Evolutionary conservation across 2,113 vertebrate species (phyloP).

Genomic region (Lathamus discolor): DNA sequence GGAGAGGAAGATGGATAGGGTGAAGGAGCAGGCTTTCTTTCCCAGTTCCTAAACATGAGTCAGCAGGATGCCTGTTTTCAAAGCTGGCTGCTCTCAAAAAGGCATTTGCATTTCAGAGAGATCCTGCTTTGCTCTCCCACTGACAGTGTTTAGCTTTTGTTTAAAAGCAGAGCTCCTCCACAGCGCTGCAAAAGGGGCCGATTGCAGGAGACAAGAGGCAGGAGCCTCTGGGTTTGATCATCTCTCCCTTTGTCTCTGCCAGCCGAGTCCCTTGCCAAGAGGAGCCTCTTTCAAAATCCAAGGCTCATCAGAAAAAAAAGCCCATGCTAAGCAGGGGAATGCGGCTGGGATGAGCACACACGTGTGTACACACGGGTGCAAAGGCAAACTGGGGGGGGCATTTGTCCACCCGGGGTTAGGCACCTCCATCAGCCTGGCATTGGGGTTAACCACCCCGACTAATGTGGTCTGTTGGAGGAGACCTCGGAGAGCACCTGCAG

Average conservation of each 20-base stretch:
- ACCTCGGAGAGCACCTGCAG: background rate
- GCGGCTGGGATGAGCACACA: background rate
- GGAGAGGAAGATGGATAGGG: background rate
- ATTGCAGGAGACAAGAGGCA: background rate
- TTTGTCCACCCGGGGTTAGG: accelerated
- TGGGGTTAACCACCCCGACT: background rate
- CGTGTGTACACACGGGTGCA: accelerated
- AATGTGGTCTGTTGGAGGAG: background rate
- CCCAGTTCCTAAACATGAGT: background rate
- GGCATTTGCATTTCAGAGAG: constrained; percentile 59
- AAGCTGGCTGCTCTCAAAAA: background rate
- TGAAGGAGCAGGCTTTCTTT: background rate
- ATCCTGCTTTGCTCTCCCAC: constrained; percentile 4
- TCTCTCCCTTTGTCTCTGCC: background rate
- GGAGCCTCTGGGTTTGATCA: constrained; percentile 24
- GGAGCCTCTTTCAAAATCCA: background rate
- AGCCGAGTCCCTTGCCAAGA: background rate
- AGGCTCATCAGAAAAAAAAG: background rate
- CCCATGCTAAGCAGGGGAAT: background rate
- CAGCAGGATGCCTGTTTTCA: constrained; percentile 18
- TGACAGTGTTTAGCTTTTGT: constrained; percentile 39
- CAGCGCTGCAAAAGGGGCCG: background rate
- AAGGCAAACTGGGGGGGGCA: no score
- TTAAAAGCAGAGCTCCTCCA: background rate
- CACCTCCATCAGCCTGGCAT: accelerated